Percentiles rank a stretch among this genome's conserved stretches.
phyloP scores from a whole-genome alignment of 2,888 invertebrate genomes.

The Metacarcinus magister region DNA sequence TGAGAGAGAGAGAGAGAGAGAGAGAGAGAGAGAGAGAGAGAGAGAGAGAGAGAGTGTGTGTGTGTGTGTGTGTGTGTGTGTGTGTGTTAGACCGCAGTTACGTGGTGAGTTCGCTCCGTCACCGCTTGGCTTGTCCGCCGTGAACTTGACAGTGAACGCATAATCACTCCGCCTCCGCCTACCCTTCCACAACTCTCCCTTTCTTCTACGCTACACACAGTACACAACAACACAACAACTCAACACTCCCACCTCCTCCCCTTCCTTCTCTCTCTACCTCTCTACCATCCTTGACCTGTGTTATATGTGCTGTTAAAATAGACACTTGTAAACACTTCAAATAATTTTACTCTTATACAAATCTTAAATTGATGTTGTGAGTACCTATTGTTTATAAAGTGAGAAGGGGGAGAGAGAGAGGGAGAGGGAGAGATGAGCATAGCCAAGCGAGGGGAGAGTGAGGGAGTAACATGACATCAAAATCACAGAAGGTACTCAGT shows the following conservation, averaged over 20 bases:
- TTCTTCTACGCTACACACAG: not conserved
- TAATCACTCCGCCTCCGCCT: not conserved
- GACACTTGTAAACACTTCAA: too few relatives aligned
- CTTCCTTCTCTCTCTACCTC: too few relatives aligned
- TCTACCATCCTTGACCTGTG: not conserved
- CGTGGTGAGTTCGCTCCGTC: not conserved
- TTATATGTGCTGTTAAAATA: too few relatives aligned
- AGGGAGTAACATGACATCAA: not conserved
- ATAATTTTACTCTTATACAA: too few relatives aligned
- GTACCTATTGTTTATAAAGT: too few relatives aligned
- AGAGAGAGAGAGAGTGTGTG: not conserved
- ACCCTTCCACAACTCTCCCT: not conserved
- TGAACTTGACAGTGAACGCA: constrained; percentile 9
- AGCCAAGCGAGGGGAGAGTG: not conserved
- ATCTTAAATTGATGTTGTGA: too few relatives aligned
- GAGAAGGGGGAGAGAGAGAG: too few relatives aligned
- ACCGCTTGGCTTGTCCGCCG: not conserved
- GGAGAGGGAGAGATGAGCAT: not conserved
- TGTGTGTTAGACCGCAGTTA: not conserved
- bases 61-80: not conserved
- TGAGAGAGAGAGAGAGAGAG: not conserved
- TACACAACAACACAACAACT: not conserved
- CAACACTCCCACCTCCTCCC: not conserved
- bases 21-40: constrained; percentile 45
- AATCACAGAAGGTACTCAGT: not conserved